Conservation (phyloP, 2,888 invertebrate genomes). For the Dermolepida albohirtum region DNA sequence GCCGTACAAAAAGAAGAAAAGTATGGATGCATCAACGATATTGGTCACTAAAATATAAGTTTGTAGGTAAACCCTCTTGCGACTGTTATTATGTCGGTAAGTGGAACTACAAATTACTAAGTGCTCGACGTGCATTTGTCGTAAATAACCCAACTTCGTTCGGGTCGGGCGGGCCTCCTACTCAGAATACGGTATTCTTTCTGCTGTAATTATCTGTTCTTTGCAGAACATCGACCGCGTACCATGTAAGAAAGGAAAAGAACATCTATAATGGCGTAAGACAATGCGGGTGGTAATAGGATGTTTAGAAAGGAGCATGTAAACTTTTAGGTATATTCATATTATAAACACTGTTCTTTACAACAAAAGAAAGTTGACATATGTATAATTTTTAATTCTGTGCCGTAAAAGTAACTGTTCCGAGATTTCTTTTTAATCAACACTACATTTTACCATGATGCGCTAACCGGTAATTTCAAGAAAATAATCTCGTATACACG, state of each 20-base stretch:
- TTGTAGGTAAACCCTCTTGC: conserved; percentile 55
- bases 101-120: conserved; percentile 54
- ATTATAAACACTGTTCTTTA: no score
- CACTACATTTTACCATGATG: no score
- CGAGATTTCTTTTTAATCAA: no score
- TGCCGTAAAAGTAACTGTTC: no score
- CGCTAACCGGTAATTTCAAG: no score
- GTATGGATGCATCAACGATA: conserved; percentile 12
- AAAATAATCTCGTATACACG: no score
- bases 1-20: conserved; percentile 6
- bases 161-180: conserved; percentile 28
- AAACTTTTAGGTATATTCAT: neutral
- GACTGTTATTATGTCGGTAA: conserved; percentile 54
- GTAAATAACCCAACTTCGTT: conserved; percentile 45
- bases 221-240: conserved; percentile 32
- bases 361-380: no score
- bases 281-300: conserved; percentile 17
- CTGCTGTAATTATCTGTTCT: conserved; percentile 37
- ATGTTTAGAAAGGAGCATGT: neutral
- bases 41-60: conserved; percentile 47
- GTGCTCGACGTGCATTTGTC: conserved; percentile 44
- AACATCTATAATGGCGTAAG: conserved; percentile 15
- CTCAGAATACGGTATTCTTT: conserved; percentile 35
- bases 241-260: conserved; percentile 13
- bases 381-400: no score